A percentile compares a stretch with the other conserved stretches of the same genome.
These are phyloP conservation scores for Drosophila kambysellisi DNA, from an alignment of 2,888 invertebrate genomes.

Conservation along the genomic window DNA sequence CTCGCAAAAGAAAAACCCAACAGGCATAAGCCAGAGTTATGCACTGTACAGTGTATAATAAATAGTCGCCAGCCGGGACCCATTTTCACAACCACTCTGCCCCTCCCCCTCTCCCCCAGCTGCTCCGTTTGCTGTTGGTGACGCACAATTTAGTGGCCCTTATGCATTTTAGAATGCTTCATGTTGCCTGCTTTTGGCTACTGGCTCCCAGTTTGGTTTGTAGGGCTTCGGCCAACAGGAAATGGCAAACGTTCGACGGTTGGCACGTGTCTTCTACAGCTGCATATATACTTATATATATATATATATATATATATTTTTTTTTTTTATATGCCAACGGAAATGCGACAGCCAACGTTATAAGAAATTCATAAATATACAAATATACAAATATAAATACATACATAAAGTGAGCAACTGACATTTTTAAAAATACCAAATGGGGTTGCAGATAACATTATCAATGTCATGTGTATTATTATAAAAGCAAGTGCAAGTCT, in stretches of 20 bases:
- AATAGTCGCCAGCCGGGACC: conserved; percentile 8
- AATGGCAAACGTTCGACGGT: conserved; percentile 78
- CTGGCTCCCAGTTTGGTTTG: conserved; percentile 22
- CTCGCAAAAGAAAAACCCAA: conserved; percentile 16
- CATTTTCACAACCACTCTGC: conserved; percentile 22
- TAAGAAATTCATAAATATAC: not conserved
- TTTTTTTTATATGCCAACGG: conserved; percentile 52
- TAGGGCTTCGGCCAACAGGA: conserved; percentile 73
- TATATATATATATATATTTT: not conserved
- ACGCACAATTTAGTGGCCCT: conserved; percentile 63
- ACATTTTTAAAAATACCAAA: not conserved
- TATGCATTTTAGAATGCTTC: conserved; percentile 66
- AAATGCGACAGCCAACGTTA: conserved; percentile 66
- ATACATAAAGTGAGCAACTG: conserved; percentile 3
- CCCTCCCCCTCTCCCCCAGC: not conserved
- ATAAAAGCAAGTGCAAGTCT: not conserved
- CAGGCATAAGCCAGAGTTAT: conserved; percentile 31
- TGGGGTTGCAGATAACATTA: not conserved
- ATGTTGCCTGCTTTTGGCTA: conserved; percentile 23
- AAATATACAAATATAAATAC: conserved; percentile 5
- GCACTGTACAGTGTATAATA: not conserved
- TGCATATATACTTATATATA: not conserved
- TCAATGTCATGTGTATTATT: not conserved
- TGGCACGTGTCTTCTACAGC: conserved; percentile 66
- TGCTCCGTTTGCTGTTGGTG: conserved; percentile 49